Evolutionary conservation across 2,113 vertebrate species (phyloP).

Genomic region (Pseudonaja textilis): DNA sequence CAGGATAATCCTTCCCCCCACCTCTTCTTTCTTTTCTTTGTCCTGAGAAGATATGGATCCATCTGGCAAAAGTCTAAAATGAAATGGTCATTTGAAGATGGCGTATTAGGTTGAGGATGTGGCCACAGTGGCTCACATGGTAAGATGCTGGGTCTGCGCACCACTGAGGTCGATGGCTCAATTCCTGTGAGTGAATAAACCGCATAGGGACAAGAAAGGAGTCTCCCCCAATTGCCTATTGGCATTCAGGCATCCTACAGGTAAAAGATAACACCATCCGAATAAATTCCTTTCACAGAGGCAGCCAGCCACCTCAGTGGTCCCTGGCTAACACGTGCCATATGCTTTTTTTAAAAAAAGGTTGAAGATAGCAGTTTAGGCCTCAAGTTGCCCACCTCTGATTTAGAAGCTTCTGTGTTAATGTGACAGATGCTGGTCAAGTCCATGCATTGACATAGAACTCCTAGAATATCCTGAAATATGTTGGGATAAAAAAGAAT

Average conservation of each 20-base stretch:
- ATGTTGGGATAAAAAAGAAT: neutral
- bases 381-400: neutral
- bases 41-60: neutral
- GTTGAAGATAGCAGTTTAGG: neutral
- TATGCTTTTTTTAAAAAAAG: too few relatives aligned
- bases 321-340: too few relatives aligned
- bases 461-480: neutral
- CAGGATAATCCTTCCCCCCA: neutral
- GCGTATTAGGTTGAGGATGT: neutral
- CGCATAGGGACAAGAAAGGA: too few relatives aligned
- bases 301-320: too few relatives aligned
- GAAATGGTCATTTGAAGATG: neutral
- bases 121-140: too few relatives aligned
- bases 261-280: too few relatives aligned
- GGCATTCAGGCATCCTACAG: too few relatives aligned
- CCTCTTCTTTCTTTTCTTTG: neutral
- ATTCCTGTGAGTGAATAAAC: too few relatives aligned
- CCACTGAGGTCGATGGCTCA: too few relatives aligned
- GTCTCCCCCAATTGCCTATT: too few relatives aligned
- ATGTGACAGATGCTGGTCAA: neutral
- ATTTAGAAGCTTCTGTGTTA: neutral
- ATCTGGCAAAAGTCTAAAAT: neutral
- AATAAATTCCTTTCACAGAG: too few relatives aligned
- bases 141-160: too few relatives aligned
- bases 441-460: neutral